These are phyloP conservation scores for Ypsolopha sequella DNA, from an alignment of 2,888 invertebrate species.

Conservation along the genomic window DNA sequence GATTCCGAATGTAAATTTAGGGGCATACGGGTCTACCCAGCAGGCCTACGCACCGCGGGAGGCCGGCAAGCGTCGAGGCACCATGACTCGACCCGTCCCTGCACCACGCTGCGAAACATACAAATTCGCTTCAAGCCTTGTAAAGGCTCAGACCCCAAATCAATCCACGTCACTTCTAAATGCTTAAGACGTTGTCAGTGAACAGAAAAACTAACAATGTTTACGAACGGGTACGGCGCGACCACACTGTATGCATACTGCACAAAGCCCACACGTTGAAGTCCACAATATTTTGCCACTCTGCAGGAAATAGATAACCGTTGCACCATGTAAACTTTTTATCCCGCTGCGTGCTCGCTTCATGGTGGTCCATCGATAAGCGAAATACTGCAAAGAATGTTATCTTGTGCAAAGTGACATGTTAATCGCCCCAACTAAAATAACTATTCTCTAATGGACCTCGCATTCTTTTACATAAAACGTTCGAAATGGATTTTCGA, in stretches of 20 bases:
- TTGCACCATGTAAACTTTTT: background rate
- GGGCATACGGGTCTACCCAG: conserved; percentile 24
- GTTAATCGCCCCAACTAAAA: conserved; percentile 8
- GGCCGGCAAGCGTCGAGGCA: conserved; percentile 27
- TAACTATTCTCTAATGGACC: conserved; percentile 5
- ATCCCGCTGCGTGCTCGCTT: conserved; percentile 15
- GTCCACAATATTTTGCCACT: background rate
- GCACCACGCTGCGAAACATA: conserved; percentile 64
- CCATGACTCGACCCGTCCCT: conserved; percentile 47
- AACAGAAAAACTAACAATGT: conserved; percentile 29
- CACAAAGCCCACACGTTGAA: conserved; percentile 20
- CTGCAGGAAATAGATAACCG: background rate
- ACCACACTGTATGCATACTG: conserved; percentile 24
- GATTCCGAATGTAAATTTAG: conserved; percentile 54
- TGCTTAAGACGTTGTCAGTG: conserved; percentile 22
- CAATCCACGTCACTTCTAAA: conserved; percentile 42
- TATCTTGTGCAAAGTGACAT: conserved; percentile 11
- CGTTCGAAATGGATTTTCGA: background rate
- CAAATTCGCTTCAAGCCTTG: conserved; percentile 55
- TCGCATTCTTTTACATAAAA: background rate
- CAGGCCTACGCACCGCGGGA: conserved; percentile 38
- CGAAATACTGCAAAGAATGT: conserved; percentile 1
- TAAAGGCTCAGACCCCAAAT: conserved; percentile 39
- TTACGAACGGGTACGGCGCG: conserved; percentile 18
- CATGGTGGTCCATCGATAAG: conserved; percentile 9